These are phyloP conservation scores for Salvelinus sp. DNA, from an alignment of 2,113 vertebrate genomes.

Conservation along the genomic window DNA sequence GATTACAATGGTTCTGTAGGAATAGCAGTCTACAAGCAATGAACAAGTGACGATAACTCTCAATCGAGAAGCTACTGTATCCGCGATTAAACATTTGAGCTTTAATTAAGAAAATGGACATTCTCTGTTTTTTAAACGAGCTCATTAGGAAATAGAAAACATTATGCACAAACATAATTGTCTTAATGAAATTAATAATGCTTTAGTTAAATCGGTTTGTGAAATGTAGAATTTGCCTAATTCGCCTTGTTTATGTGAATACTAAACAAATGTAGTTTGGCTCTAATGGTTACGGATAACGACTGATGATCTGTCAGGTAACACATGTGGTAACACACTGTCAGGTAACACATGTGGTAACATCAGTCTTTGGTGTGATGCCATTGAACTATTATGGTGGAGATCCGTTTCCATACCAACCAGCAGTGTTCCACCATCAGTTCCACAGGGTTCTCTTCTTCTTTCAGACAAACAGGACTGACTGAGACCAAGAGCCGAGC, in stretches of 20 bases:
- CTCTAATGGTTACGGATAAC: conserved; percentile 25
- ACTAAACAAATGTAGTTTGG: conserved; percentile 17
- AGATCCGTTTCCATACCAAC: conserved; percentile 72
- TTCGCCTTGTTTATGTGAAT: background rate
- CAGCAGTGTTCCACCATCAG: conserved; percentile 64
- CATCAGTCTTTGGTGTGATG: conserved; percentile 40
- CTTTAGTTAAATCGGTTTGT: background rate
- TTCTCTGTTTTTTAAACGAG: background rate
- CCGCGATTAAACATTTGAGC: conserved; percentile 35
- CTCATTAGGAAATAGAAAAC: background rate
- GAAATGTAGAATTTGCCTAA: conserved; percentile 16
- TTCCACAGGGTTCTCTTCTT: conserved; percentile 61
- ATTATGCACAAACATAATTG: conserved; percentile 11
- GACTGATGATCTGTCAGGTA: conserved; percentile 5
- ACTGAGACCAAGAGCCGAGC: conserved; percentile 63
- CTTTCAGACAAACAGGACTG: conserved; percentile 65
- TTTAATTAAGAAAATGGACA: conserved; percentile 16
- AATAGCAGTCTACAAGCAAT: background rate
- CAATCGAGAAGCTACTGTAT: background rate
- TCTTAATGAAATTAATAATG: background rate
- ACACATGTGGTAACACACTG: conserved; percentile 15
- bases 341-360: conserved; percentile 8
- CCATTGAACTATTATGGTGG: conserved; percentile 16
- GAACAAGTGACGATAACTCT: background rate
- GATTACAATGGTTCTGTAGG: background rate